Percentiles rank a stretch among this genome's conserved stretches.
Conservation (phyloP, 1,140 invertebrate species). For the Protaetia brevitarsis region DNA sequence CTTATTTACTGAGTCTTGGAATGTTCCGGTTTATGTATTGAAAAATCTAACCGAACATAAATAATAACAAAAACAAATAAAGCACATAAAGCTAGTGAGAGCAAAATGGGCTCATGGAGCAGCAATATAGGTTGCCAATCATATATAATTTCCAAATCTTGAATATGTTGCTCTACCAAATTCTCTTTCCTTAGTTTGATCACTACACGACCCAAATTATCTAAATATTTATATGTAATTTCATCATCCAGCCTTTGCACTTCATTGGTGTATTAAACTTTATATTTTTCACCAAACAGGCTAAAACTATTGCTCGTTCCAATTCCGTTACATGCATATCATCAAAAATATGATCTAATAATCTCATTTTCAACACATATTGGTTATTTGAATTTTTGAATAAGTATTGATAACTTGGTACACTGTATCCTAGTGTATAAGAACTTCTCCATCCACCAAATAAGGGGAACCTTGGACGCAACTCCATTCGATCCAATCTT, state of each 20-base stretch:
- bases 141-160: constrained; percentile 85
- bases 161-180: constrained; percentile 95
- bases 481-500: constrained; percentile 93
- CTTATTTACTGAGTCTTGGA: constrained; percentile 34
- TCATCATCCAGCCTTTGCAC: constrained; percentile 72
- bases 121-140: constrained; percentile 81
- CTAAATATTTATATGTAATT: constrained; percentile 91
- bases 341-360: constrained; percentile 95
- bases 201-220: constrained; percentile 89
- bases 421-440: constrained; percentile 95
- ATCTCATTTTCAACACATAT: constrained; percentile 86
- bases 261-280: constrained; percentile 75
- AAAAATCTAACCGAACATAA: constrained; percentile 94
- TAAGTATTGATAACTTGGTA: constrained; percentile 95
- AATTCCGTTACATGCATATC: constrained; percentile 93
- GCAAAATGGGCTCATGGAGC: constrained; percentile 89
- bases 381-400: constrained; percentile 68
- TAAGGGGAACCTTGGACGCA: constrained; percentile 92
- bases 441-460: constrained; percentile 99
- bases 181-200: constrained; percentile 83
- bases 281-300: constrained; percentile 89
- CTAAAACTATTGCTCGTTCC: constrained; percentile 86
- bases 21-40: constrained; percentile 60
- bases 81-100: constrained; percentile 83
- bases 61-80: constrained; percentile 91